Percentiles rank a stretch among this genome's conserved stretches.
phyloP scores from a whole-genome alignment of 2,888 invertebrate genomes.

The Spodoptera littoralis region DNA sequence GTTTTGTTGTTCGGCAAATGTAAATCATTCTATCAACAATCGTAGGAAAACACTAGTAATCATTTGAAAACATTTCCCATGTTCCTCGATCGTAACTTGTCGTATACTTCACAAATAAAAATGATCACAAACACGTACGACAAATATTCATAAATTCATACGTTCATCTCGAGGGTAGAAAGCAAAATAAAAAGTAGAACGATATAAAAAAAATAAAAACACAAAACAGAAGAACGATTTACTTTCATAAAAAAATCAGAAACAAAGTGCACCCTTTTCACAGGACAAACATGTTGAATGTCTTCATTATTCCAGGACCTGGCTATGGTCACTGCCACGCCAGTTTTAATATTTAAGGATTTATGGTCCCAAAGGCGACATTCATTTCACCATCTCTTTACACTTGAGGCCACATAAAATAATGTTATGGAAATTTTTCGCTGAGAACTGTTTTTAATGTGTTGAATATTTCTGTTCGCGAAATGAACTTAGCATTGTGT shows the following conservation, averaged over 20 bases:
- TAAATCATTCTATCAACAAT: no score
- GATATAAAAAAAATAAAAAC: constrained; percentile 6
- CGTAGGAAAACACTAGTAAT: no score
- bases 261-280: constrained; percentile 54
- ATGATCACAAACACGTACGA: neutral
- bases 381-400: constrained; percentile 77
- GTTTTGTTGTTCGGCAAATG: no score
- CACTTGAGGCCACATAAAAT: constrained; percentile 68
- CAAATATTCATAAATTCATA: constrained; percentile 7
- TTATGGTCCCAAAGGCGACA: constrained; percentile 81
- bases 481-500: constrained; percentile 2
- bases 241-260: constrained; percentile 41
- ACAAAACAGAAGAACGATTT: constrained; percentile 12
- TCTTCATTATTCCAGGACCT: constrained; percentile 71
- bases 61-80: no score
- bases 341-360: constrained; percentile 85
- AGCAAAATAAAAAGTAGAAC: constrained; percentile 7
- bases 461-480: constrained; percentile 32
- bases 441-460: constrained; percentile 55
- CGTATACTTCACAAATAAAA: neutral
- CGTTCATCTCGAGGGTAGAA: neutral
- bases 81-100: neutral
- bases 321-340: constrained; percentile 69
- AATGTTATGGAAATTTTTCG: constrained; percentile 48
- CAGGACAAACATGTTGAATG: constrained; percentile 56